Evolutionary conservation across 2,113 vertebrate species (phyloP), one percentile per base, ranked within the genome.

Genomic region (Nymphicus hollandicus): DNA sequence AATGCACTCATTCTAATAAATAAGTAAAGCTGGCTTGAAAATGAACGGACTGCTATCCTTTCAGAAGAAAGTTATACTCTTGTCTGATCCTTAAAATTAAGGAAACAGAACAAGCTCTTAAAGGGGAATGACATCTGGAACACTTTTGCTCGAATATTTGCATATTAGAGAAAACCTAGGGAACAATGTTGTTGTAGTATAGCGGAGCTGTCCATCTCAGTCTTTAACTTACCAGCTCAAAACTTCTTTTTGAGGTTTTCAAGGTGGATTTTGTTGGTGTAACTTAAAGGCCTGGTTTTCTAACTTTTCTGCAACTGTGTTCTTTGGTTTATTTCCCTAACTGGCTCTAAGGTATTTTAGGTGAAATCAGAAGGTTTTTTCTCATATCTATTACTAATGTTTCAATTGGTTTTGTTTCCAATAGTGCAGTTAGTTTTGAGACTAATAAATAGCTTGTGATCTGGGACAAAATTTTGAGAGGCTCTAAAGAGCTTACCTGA

Each of bases 151-250:
- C 43, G 17, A 47, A 17, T 76, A 19, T 73, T 35, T 84, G 7
- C 17, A 5, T 10, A 11, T 46, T 72, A 55, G 23, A 58, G 35
- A 60, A 83, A 73, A 24, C 27, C 10, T 68, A 10, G 6, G 28
- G 10, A 82, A 8, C 6, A 20, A 15, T 0, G 10, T 50, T 81
- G 5, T 3, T 70, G 1, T 2, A n/a, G 6, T 61, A 16, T 19
- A 68, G 17, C 6, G 37, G 29, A 86, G 16, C 23, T 68, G 43
- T 44, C 24, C 6, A 20, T 66, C 14, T 78, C 15, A 6, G 9
- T 49, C 18, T 52, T 33, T 56, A 24, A 33, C 7, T 76, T 64
- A 61, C 20, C 3, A 73, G 23, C 19, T 69, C 25, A 63, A 31
- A 71, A 46, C 13, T 2, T 49, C 16, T 84, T n/a, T 10, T 37